These are phyloP conservation scores for Atta texana DNA, from an alignment of 1,140 invertebrate genomes.

Conservation along the genomic window DNA sequence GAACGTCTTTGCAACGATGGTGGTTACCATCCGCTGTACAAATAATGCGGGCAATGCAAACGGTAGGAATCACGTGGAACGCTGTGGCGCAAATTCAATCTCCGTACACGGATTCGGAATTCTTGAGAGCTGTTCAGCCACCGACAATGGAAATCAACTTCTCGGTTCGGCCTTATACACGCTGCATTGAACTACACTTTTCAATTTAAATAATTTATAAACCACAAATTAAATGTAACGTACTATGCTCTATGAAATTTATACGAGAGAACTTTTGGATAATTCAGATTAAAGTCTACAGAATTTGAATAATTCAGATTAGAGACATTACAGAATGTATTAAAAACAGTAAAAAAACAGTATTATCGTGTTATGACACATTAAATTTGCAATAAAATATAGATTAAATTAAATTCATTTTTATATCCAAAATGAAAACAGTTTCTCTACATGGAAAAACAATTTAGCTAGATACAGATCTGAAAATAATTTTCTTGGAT, in stretches of 20 bases:
- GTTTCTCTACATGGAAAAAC: background rate
- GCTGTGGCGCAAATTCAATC: conserved; percentile 70
- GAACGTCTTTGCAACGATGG: conserved; percentile 55
- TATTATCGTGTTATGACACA: background rate
- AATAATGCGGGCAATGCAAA: conserved; percentile 73
- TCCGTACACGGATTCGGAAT: conserved; percentile 68
- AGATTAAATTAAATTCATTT: background rate
- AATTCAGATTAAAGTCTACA: background rate
- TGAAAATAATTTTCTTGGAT: no score
- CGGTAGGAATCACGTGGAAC: conserved; percentile 59
- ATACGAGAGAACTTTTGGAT: background rate
- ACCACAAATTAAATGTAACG: background rate
- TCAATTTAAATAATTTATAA: conserved; percentile 37
- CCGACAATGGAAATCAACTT: conserved; percentile 76
- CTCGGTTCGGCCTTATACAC: conserved; percentile 26
- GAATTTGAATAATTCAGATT: no score
- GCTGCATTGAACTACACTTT: conserved; percentile 16
- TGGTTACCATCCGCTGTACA: conserved; percentile 59
- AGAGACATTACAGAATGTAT: background rate
- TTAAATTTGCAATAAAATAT: background rate
- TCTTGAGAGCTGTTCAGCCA: conserved; percentile 67
- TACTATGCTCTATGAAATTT: background rate
- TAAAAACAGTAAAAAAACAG: background rate
- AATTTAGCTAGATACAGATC: no score
- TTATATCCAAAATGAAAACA: background rate